Conservation (phyloP, 2,888 invertebrate species). For the Parelbella ahira region DNA sequence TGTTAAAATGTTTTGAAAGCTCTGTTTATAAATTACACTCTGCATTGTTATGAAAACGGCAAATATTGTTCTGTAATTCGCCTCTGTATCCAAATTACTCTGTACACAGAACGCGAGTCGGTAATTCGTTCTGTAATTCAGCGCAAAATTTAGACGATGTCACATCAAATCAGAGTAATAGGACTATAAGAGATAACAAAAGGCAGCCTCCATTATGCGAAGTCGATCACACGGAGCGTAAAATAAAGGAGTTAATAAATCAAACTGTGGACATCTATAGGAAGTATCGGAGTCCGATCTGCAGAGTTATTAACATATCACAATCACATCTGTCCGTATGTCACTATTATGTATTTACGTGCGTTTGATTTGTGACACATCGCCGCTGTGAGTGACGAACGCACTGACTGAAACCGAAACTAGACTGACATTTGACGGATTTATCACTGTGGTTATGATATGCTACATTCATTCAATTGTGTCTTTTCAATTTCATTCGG, state of each 20-base stretch:
- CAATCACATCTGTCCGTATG: constrained; percentile 21
- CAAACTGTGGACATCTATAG: constrained; percentile 16
- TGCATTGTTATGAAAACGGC: too few relatives aligned
- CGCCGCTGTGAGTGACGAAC: constrained; percentile 4
- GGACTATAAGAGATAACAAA: constrained; percentile 13
- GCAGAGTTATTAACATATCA: constrained; percentile 18
- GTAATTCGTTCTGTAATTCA: constrained; percentile 3
- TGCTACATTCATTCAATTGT: too few relatives aligned
- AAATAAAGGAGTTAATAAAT: constrained; percentile 24
- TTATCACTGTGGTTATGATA: too few relatives aligned
- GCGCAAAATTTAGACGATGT: constrained; percentile 7
- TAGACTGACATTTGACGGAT: constrained; percentile 10
- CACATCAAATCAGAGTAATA: constrained; percentile 8
- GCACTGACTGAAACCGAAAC: constrained; percentile 9
- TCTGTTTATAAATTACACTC: too few relatives aligned
- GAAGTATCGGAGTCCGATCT: constrained; percentile 16
- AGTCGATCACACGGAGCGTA: constrained; percentile 19
- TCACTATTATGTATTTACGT: constrained; percentile 9
- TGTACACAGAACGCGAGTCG: too few relatives aligned
- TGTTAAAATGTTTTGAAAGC: too few relatives aligned
- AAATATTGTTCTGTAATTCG: too few relatives aligned
- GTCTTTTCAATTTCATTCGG: too few relatives aligned
- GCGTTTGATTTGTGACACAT: constrained; percentile 3
- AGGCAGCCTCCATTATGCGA: constrained; percentile 9
- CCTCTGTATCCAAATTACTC: too few relatives aligned